Evolutionary conservation across 2,797 vertebrate genomes (phyloP).

Genomic region (Oophaga sylvatica): DNA sequence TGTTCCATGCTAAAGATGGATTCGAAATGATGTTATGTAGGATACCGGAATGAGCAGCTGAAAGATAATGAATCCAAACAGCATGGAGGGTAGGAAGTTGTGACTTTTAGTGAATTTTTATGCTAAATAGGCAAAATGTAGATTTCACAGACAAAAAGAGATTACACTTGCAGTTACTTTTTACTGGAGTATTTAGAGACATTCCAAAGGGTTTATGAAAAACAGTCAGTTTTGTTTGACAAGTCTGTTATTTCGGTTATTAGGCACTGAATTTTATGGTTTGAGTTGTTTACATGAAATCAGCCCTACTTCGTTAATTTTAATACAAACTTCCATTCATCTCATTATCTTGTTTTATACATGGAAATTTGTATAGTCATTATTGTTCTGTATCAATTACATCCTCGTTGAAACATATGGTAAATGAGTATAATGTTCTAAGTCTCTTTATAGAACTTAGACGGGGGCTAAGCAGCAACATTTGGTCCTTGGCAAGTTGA

Average conservation of each 20-base stretch:
- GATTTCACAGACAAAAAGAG: constrained; percentile 2
- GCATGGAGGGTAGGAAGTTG: constrained; percentile 27
- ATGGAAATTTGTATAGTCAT: not conserved
- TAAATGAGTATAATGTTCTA: not conserved
- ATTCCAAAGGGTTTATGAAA: not conserved
- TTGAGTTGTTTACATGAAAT: not conserved
- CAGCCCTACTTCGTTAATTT: not conserved
- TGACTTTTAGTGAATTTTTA: constrained; percentile 23
- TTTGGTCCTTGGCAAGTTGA: not conserved
- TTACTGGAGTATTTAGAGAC: constrained; percentile 12
- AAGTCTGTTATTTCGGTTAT: not conserved
- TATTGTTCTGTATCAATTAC: not conserved
- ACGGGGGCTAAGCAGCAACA: not conserved
- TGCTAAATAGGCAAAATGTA: constrained; percentile 32
- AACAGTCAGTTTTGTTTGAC: constrained; percentile 17
- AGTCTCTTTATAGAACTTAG: not conserved
- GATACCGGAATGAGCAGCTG: constrained; percentile 29
- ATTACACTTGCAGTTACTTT: constrained; percentile 1
- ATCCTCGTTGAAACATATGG: not conserved
- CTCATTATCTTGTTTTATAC: not conserved
- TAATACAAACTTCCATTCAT: too few species aligned
- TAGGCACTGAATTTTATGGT: constrained; percentile 1
- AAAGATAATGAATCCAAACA: constrained; percentile 36
- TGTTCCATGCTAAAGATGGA: constrained; percentile 29
- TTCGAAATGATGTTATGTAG: constrained; percentile 17